Evolutionary conservation across 2,888 invertebrate species (phyloP), one percentile per base, ranked within the genome.

Genomic region (Eupithecia insigniata): DNA sequence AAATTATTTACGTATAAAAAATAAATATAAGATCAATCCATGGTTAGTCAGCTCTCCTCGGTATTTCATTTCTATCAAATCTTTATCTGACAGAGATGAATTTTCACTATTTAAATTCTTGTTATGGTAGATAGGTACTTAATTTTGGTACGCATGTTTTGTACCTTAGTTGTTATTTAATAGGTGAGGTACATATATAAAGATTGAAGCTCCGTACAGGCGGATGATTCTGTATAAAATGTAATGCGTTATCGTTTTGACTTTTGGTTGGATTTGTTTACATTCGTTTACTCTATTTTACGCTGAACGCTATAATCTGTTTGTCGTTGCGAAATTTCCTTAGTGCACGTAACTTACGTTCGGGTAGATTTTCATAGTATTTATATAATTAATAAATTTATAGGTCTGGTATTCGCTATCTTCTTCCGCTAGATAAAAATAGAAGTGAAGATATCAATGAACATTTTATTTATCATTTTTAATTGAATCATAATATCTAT

Each of bases 241-340:
- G 18, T 8, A 51, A 51, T 51, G 51, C 51, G 51, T 51, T 22
- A n/a, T 51, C 51, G n/a, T 22, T 51, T 51, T 1, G 22, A 51
- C 22, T 22, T 43, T 43, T 51, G n/a, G 46, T 22, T 22, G 22
- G 2, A 51, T 51, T 2, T 51, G 51, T 51, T 51, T 51, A 51
- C 22, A 51, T 51, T 51, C 51, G 51, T 22, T 51, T 22, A 10
- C 51, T 22, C 10, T 51, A 51, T 51, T 51, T 10, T n/a, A n/a
- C 46, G 46, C n/a, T n/a, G n/a, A 46, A 10, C 43, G 18, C n/a
- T 46, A 46, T n/a, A 46, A 46, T 46, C 46, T 46, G 46, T n/a
- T 46, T 46, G 46, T 46, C n/a, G 46, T 46, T 46, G n/a, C n/a
- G 18, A 46, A 46, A 43, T n/a, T n/a, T 46, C n/a, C n/a, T 46